A percentile compares a stretch with the other conserved stretches of the same genome.
phyloP scores from a whole-genome alignment of 1,140 invertebrate genomes.

The Leucophenga varia region DNA sequence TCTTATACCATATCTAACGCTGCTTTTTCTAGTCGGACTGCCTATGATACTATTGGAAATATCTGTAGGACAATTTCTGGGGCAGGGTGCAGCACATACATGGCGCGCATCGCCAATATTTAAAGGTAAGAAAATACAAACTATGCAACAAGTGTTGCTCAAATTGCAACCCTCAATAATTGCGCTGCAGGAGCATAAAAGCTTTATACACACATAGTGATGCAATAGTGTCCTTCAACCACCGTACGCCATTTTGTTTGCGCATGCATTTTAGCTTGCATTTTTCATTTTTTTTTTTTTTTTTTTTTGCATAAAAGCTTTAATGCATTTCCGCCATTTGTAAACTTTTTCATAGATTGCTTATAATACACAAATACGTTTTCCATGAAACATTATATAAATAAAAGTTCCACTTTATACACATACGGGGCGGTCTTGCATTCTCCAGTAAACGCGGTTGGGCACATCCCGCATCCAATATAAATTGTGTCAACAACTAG shows the following conservation, averaged over 20 bases:
- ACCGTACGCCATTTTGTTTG: slow-evolving; percentile 1
- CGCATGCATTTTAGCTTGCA: background rate
- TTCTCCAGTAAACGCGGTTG: slow-evolving; percentile 48
- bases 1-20: slow-evolving; percentile 48
- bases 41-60: slow-evolving; percentile 55
- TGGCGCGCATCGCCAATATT: slow-evolving; percentile 56
- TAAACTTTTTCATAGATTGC: background rate
- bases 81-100: slow-evolving; percentile 54
- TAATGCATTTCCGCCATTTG: slow-evolving; percentile 14
- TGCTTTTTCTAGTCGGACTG: slow-evolving; percentile 55
- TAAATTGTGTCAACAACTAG: slow-evolving; percentile 43
- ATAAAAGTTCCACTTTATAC: slow-evolving; percentile 10
- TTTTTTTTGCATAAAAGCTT: too few relatives aligned
- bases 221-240: slow-evolving; percentile 15
- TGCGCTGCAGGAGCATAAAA: slow-evolving; percentile 10
- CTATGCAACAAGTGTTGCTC: slow-evolving; percentile 17
- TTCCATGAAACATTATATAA: slow-evolving; percentile 21
- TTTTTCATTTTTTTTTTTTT: too few relatives aligned
- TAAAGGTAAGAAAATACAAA: slow-evolving; percentile 40
- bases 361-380: slow-evolving; percentile 37
- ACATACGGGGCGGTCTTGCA: slow-evolving; percentile 41
- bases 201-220: background rate
- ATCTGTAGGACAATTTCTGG: slow-evolving; percentile 53
- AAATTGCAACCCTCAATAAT: slow-evolving; percentile 1
- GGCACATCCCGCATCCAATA: slow-evolving; percentile 43